phyloP scores from a whole-genome alignment of 2,797 vertebrate species.

The Microctenopoma lineatum region DNA sequence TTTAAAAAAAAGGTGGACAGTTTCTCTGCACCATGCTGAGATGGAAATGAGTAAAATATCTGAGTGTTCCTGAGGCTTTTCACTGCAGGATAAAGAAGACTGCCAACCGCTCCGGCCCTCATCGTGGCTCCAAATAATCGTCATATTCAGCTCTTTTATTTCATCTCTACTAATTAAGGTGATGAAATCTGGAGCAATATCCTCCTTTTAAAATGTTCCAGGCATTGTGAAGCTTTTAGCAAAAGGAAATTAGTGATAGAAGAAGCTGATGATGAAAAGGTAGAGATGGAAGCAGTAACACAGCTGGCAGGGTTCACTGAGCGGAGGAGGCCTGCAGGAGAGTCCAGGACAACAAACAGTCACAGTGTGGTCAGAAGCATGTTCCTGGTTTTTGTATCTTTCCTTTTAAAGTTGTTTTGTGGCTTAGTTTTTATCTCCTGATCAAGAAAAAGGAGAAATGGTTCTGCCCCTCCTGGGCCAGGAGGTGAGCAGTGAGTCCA shows the following conservation, averaged over 20 bases:
- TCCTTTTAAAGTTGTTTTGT: too few relatives aligned
- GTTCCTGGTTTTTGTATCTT: too few relatives aligned
- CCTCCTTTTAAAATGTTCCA: conserved; percentile 38
- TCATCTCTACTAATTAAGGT: conserved; percentile 67
- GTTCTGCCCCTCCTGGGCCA: too few relatives aligned
- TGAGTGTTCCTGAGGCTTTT: conserved; percentile 45
- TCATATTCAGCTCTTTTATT: conserved; percentile 62
- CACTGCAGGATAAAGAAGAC: conserved; percentile 37
- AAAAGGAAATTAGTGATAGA: conserved; percentile 41
- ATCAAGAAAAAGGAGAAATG: too few relatives aligned
- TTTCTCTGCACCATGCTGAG: not conserved
- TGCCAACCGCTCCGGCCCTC: conserved; percentile 31
- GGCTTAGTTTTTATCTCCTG: too few relatives aligned
- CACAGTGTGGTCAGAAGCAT: too few relatives aligned
- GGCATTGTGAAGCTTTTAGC: conserved; percentile 51
- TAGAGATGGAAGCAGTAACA: conserved; percentile 46
- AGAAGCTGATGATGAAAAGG: conserved; percentile 65
- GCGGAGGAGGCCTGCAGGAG: conserved; percentile 5
- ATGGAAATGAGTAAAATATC: conserved; percentile 29
- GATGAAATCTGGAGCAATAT: conserved; percentile 73
- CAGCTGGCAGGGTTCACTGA: conserved; percentile 20
- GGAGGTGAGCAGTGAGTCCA: too few relatives aligned
- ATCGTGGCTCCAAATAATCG: conserved; percentile 38
- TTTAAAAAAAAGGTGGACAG: conserved; percentile 7
- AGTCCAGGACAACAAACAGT: not conserved